These are phyloP conservation scores for Centropus unirufus DNA, from an alignment of 2,113 vertebrate species.

Conservation along the genomic window DNA sequence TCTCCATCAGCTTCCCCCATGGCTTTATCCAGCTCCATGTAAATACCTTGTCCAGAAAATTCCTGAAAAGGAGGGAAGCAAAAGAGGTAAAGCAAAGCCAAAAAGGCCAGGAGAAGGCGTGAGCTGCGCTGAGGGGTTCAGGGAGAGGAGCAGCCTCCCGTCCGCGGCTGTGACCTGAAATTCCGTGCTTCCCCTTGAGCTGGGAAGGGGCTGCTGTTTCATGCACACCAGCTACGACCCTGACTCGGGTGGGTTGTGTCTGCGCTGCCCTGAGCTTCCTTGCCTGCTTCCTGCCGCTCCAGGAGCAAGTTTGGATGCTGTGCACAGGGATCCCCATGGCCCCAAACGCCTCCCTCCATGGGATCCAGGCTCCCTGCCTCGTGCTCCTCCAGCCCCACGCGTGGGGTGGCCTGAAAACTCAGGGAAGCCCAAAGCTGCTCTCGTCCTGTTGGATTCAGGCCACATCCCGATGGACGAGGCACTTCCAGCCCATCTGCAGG, in stretches of 20 bases:
- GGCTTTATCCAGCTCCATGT: background rate
- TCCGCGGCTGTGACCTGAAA: background rate
- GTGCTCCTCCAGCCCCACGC: fast-evolving
- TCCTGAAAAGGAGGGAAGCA: background rate
- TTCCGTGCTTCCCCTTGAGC: background rate
- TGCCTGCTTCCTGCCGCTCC: background rate
- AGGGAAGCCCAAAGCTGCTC: background rate
- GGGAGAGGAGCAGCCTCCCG: background rate
- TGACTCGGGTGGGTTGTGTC: too few species aligned
- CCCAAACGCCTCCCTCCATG: fast-evolving
- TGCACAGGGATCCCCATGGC: too few species aligned
- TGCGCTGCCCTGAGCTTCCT: background rate
- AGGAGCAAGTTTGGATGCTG: background rate
- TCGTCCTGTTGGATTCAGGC: background rate
- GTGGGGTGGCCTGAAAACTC: background rate
- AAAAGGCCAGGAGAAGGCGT: background rate
- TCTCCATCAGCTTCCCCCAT: background rate
- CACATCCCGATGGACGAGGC: background rate
- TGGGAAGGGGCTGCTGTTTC: background rate
- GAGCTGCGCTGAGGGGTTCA: too few species aligned
- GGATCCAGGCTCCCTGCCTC: background rate
- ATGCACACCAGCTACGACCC: too few species aligned
- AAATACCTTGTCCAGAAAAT: background rate
- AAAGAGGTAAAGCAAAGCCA: background rate
- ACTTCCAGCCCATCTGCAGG: background rate